Evolutionary conservation across 2,797 vertebrate genomes (phyloP), one percentile per base, ranked within the genome.

Genomic region (Spondyliosoma cantharus): DNA sequence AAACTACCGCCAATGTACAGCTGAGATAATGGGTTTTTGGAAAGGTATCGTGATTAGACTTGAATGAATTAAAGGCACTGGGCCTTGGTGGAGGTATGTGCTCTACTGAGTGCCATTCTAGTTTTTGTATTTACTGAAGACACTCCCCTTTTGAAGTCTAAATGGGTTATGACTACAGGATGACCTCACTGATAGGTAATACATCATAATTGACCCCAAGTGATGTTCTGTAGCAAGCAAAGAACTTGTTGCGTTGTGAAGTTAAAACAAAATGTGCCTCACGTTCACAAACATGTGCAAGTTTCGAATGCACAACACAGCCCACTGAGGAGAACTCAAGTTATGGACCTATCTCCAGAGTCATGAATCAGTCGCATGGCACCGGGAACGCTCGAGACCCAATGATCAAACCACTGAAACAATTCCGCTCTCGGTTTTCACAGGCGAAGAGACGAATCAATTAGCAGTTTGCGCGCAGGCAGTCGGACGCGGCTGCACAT

Each of bases 361-460:
- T 60, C 46, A 64, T 56, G 43, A 78, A 75, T 78, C 70, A 79
- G 27, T 69, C 13, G 16, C 2, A 32, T n/a, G 17, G 64, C 60
- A 50, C 14, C 11, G 14, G 37, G 27, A 80, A 58, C 5, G 12
- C 57, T 52, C 3, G 7, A 25, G 16, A 49, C 37, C 45, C 22
- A 4, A 22, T 70, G 64, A 82, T 89, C 76, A 81, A 83, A 80
- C 61, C 52, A 17, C 29, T 6, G 11, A 68, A 78, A 76, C 42
- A 67, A 67, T 56, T 75, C 43, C 17, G 45, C 66, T 2, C n/a
- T 71, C 74, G 49, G 37, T 69, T 76, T 74, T 75, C 53, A 52
- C 64, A 65, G 73, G 59, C 37, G 19, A 65, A 70, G 71, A 78
- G 68, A 73, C 46, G 52, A 81, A 82, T 84, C 79, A 87, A 86